phyloP scores from a whole-genome alignment of 2,113 vertebrate species.

The Rhabdornis inornatus region DNA sequence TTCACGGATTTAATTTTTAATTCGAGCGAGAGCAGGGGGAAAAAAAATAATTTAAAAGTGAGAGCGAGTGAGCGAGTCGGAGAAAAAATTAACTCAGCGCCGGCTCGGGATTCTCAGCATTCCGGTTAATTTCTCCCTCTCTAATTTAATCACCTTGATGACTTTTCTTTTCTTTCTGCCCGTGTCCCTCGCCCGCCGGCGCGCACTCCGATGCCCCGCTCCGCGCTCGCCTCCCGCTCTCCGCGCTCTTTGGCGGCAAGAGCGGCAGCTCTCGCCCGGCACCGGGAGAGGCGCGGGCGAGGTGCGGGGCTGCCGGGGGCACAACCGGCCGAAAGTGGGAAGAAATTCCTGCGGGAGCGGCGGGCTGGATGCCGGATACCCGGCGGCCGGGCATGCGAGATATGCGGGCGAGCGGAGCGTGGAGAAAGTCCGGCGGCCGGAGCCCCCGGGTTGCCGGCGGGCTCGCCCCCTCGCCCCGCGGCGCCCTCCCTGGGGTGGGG shows the following conservation, averaged over 20 bases:
- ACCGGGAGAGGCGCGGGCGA: not conserved
- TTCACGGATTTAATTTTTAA: slow-evolving; percentile 31
- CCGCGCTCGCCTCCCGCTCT: slow-evolving; percentile 46
- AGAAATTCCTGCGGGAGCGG: slow-evolving; percentile 58
- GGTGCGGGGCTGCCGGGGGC: slow-evolving; percentile 1
- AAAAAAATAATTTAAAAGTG: not conserved
- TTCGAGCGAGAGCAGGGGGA: not conserved
- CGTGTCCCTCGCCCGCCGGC: not conserved
- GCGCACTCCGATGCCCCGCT: slow-evolving; percentile 15
- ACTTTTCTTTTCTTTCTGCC: slow-evolving; percentile 30
- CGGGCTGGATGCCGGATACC: slow-evolving; percentile 72
- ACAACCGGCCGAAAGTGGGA: not conserved
- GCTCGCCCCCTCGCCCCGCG: not conserved
- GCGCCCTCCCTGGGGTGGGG: not conserved
- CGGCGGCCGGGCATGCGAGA: not conserved
- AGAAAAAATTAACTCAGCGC: not conserved
- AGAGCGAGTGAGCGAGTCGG: not conserved
- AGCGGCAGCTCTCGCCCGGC: not conserved
- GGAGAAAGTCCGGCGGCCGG: slow-evolving; percentile 10
- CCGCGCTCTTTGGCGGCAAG: slow-evolving; percentile 51
- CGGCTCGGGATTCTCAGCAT: not conserved
- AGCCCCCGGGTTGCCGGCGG: not conserved
- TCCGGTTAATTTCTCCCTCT: not conserved
- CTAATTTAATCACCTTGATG: slow-evolving; percentile 33
- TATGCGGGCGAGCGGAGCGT: slow-evolving; percentile 19